phyloP scores from a whole-genome alignment of 2,113 vertebrate genomes.

The Phycodurus eques region DNA sequence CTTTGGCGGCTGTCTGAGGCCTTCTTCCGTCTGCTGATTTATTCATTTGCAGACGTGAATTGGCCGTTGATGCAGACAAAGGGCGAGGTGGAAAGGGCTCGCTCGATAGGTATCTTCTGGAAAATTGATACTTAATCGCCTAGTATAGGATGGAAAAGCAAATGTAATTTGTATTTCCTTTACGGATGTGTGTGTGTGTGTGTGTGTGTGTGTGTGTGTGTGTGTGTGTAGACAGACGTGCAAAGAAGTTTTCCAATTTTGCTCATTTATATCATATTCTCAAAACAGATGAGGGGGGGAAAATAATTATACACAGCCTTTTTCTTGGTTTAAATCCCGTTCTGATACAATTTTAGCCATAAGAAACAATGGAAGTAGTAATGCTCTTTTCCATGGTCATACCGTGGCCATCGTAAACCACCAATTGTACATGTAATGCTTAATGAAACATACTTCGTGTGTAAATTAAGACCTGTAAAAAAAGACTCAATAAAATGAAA shows the following conservation, averaged over 20 bases:
- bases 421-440: too few relatives aligned
- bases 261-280: constrained; percentile 20
- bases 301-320: not conserved
- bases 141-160: constrained; percentile 11
- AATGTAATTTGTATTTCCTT: constrained; percentile 3
- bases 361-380: not conserved
- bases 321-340: not conserved
- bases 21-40: constrained; percentile 36
- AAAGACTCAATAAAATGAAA: too few relatives aligned
- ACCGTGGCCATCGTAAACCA: too few relatives aligned
- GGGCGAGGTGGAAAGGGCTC: constrained; percentile 1
- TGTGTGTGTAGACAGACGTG: not conserved
- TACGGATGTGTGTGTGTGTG: not conserved
- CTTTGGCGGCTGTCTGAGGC: constrained; percentile 56
- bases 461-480: too few relatives aligned
- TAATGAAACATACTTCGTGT: too few relatives aligned
- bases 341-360: not conserved
- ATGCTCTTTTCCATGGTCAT: not conserved
- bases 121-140: constrained; percentile 21
- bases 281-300: not conserved
- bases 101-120: constrained; percentile 20
- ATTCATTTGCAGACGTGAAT: constrained; percentile 24
- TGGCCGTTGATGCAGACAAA: constrained; percentile 20
- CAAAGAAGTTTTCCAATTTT: constrained; percentile 19
- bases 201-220: not conserved